These are phyloP conservation scores for Myotis planiceps DNA, from an alignment of 2,797 vertebrate species.

Conservation along the genomic window DNA sequence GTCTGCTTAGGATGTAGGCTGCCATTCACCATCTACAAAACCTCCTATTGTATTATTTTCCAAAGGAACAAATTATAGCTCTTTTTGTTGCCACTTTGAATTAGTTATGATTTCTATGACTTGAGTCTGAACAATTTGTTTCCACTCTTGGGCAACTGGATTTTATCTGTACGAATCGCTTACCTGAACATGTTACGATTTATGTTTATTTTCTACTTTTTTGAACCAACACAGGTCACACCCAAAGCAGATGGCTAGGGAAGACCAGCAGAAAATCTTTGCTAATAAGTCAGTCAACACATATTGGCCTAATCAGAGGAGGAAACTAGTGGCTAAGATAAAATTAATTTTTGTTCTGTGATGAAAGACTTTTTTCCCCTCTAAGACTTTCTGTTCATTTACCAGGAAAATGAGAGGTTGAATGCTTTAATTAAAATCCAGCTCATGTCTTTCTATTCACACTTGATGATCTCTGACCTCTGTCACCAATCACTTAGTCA, in stretches of 20 bases:
- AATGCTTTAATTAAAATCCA: constrained; percentile 45
- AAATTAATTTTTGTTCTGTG: constrained; percentile 51
- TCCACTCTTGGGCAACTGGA: not conserved
- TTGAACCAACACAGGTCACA: not conserved
- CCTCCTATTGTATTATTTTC: not conserved
- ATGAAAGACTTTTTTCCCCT: not conserved
- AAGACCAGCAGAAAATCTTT: not conserved
- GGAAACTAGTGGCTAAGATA: not conserved
- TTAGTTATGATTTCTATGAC: not conserved
- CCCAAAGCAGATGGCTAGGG: not conserved
- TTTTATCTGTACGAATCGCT: constrained; percentile 20
- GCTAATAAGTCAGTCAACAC: constrained; percentile 25
- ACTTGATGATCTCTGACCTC: constrained; percentile 49
- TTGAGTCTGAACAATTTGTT: constrained; percentile 34
- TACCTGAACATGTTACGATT: constrained; percentile 2
- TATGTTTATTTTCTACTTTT: not conserved
- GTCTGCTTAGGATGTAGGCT: not conserved
- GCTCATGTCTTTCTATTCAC: constrained; percentile 45
- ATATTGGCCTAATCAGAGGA: not conserved
- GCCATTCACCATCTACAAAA: not conserved
- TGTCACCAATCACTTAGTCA: not conserved
- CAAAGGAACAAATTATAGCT: not conserved
- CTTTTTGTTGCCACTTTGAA: not conserved
- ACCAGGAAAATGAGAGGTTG: not conserved
- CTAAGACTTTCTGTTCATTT: constrained; percentile 40